phyloP scores from a whole-genome alignment of 1,140 invertebrate species.

The Drosophila nannoptera region DNA sequence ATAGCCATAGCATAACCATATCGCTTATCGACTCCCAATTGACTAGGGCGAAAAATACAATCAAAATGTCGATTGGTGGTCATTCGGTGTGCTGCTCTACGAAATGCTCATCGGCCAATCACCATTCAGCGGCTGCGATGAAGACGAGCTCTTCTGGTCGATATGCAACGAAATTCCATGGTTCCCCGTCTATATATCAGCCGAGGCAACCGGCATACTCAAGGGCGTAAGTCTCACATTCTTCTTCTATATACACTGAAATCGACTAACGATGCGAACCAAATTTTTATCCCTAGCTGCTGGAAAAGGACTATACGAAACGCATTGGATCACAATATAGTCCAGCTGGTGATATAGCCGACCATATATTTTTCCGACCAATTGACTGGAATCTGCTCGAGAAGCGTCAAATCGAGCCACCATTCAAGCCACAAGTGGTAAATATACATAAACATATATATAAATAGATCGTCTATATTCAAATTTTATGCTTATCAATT shows the following conservation, averaged over 20 bases:
- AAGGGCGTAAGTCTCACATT: conserved; percentile 82
- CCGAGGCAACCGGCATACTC: conserved; percentile 90
- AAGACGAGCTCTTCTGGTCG: conserved; percentile 99
- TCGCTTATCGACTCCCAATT: no score
- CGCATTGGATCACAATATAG: conserved; percentile 91
- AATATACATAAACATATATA: no score
- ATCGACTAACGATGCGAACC: neutral
- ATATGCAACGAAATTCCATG: conserved; percentile 98
- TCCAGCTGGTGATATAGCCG: conserved; percentile 91
- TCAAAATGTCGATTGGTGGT: conserved; percentile 99
- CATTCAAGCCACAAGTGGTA: conserved; percentile 97
- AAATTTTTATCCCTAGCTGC: conserved; percentile 82
- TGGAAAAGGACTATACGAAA: conserved; percentile 95
- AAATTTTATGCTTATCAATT: no score
- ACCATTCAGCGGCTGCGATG: conserved; percentile 98
- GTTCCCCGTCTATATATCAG: conserved; percentile 94
- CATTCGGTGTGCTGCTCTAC: conserved; percentile 97
- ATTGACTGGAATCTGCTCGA: conserved; percentile 95
- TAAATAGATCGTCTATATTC: no score
- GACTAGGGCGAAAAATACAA: conserved; percentile 96
- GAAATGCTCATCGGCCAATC: conserved; percentile 99
- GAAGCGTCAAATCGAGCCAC: conserved; percentile 91
- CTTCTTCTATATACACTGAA: neutral
- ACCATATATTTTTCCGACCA: conserved; percentile 94
- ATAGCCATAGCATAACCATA: no score